A percentile compares a stretch with the other conserved stretches of the same genome.
Conservation (phyloP, 2,113 vertebrate species). For the Pyxicephalus adspersus region DNA sequence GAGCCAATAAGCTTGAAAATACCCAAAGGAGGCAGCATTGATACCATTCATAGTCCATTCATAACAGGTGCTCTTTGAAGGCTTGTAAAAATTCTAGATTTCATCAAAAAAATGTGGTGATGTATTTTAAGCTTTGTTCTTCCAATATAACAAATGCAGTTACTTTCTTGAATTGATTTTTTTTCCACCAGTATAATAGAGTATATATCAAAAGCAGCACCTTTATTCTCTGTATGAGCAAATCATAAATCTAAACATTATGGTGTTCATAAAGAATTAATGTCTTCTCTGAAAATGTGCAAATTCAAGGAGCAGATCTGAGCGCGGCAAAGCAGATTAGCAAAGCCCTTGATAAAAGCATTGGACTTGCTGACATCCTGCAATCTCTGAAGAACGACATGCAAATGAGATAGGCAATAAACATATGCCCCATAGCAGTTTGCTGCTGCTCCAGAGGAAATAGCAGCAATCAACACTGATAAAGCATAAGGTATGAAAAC, state of each 20-base stretch:
- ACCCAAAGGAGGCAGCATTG: too few species aligned
- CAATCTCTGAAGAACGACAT: constrained; percentile 21
- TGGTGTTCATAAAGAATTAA: constrained; percentile 30
- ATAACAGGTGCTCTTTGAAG: too few species aligned
- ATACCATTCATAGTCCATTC: too few species aligned
- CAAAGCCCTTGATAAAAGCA: constrained; percentile 38
- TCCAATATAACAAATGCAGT: too few species aligned
- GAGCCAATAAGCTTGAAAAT: too few species aligned
- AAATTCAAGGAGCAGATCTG: constrained; percentile 24
- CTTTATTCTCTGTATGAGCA: not conserved
- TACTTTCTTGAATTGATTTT: too few species aligned
- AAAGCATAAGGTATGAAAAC: constrained; percentile 25
- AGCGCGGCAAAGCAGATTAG: constrained; percentile 24
- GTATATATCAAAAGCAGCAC: not conserved
- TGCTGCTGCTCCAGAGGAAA: constrained; percentile 29
- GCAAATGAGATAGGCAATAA: constrained; percentile 45
- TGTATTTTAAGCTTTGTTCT: too few species aligned
- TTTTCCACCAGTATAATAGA: too few species aligned
- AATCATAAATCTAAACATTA: constrained; percentile 13
- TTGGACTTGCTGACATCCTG: constrained; percentile 33
- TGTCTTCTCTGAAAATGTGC: constrained; percentile 4
- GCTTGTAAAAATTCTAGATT: too few species aligned
- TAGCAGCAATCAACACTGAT: constrained; percentile 44
- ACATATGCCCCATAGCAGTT: constrained; percentile 36
- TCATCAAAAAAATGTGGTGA: too few species aligned